These are phyloP conservation scores for Miichthys miiuy DNA, from an alignment of 2,797 vertebrate species.

Conservation along the genomic window DNA sequence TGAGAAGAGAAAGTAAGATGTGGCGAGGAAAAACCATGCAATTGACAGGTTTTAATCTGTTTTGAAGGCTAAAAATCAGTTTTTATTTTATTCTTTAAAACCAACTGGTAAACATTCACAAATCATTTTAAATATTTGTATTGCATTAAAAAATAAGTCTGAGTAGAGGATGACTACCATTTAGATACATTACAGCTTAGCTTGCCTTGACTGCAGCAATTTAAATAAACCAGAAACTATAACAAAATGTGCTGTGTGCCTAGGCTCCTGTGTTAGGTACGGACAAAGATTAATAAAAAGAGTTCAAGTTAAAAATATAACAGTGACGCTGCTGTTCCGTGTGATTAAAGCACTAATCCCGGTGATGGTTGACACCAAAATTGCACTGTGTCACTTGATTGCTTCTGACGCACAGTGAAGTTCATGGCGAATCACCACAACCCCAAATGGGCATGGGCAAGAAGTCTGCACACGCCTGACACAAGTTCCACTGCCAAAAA, in stretches of 20 bases:
- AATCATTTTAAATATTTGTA: background rate
- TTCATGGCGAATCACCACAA: conserved; percentile 37
- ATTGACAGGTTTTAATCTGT: background rate
- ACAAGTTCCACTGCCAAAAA: conserved; percentile 42
- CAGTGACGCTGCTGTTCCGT: conserved; percentile 15
- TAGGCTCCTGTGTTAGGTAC: background rate
- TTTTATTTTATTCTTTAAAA: conserved; percentile 14
- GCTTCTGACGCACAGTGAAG: conserved; percentile 40
- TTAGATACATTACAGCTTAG: conserved; percentile 8
- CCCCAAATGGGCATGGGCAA: conserved; percentile 8
- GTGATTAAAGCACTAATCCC: conserved; percentile 40
- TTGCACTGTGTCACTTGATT: conserved; percentile 48
- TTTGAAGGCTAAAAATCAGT: background rate
- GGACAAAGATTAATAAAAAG: conserved; percentile 28
- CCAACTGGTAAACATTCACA: conserved; percentile 4
- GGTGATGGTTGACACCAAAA: conserved; percentile 50
- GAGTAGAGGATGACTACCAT: background rate
- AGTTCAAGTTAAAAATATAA: conserved; percentile 41
- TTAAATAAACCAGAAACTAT: conserved; percentile 6
- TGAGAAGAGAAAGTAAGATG: conserved; percentile 6
- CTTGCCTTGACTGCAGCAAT: conserved; percentile 11
- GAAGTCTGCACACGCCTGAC: conserved; percentile 15
- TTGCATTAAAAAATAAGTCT: background rate
- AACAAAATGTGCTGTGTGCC: background rate
- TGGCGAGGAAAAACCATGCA: background rate